phyloP scores from a whole-genome alignment of 2,888 invertebrate genomes.

The Entomobrya multifasciata region DNA sequence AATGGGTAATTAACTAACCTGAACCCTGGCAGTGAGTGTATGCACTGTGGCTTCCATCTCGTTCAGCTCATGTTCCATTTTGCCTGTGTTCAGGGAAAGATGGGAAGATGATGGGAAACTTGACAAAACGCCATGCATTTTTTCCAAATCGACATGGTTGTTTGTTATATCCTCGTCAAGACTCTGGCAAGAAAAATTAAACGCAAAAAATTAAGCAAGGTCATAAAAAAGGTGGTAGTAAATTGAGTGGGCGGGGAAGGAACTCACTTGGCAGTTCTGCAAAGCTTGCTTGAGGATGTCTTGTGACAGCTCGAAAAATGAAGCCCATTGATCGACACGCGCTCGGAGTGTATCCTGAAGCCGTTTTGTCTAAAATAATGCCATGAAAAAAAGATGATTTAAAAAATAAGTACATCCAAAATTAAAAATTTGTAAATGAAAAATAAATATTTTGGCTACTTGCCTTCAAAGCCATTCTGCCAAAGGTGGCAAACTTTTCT shows the following conservation, averaged over 20 bases:
- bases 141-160: slow-evolving; percentile 77
- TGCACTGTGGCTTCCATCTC: slow-evolving; percentile 79
- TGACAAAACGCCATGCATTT: slow-evolving; percentile 76
- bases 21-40: slow-evolving; percentile 78
- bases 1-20: slow-evolving; percentile 68
- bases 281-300: slow-evolving; percentile 90
- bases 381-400: too few species aligned
- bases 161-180: slow-evolving; percentile 78
- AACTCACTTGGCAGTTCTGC: slow-evolving; percentile 85
- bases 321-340: slow-evolving; percentile 79
- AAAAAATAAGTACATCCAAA: too few species aligned
- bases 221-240: slow-evolving; percentile 6
- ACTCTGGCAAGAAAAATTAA: slow-evolving; percentile 63
- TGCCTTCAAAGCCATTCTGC: slow-evolving; percentile 78
- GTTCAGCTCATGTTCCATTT: slow-evolving; percentile 77
- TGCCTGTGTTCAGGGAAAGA: slow-evolving; percentile 76
- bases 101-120: slow-evolving; percentile 78
- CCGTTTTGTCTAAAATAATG: slow-evolving; percentile 76
- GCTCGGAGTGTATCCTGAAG: slow-evolving; percentile 78
- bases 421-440: too few species aligned
- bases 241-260: slow-evolving; percentile 22
- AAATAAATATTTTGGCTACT: slow-evolving; percentile 18
- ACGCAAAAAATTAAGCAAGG: slow-evolving; percentile 30
- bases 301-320: slow-evolving; percentile 79
- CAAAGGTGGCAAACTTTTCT: slow-evolving; percentile 84